Base-by-base conservation (phyloP, 2,113 vertebrate genomes). In the Tauraco erythrolophus region DNA sequence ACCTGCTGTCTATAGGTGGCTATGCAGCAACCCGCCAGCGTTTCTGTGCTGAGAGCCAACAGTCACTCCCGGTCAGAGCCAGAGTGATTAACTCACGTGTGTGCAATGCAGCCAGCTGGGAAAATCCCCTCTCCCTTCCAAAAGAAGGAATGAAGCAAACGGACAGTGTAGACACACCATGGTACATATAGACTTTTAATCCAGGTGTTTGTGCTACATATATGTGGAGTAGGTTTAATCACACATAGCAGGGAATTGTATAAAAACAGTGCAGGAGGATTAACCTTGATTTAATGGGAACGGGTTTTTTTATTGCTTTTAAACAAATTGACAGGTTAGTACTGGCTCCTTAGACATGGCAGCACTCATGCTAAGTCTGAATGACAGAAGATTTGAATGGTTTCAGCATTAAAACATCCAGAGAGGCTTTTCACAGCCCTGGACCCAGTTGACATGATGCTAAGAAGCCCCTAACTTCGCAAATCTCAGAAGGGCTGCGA, bases 241-340 rank as follows among this genome's bases (percentile, higher is more conserved):
- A 72, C 65, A 50, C 53, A 3, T 41, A 85, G 15, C 65, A 23
- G 41, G 56, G 53, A 84, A 71, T 71, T 82, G 14, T 87, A 17
- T 81, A 75, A 96, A 41, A 72, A 78, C 80, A 50, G 6, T 39
- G 61, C 33, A 11, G 86, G 62, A 94, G 54, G 95, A 97, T 97
- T 97, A 95, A 70, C 77, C 54, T 88, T 88, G 84, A 95, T 97
- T 94, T 92, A 94, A 87, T 70, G 75, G 86, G 87, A 97, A 57
- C 50, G 30, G 21, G 70, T 61, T 85, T 81, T 96, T 89, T 60
- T 94, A 82, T 91, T 96, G 92, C 96, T 97, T 94, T 95, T 89
- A 96, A 95, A 94, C 51, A 96, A 96, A 97, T 96, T 91, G 88
- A 74, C 58, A 85, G 74, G 89, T 94, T 72, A 85, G 30, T 0